Conservation (phyloP, 2,113 vertebrate species). For the Girardinichthys multiradiatus region DNA sequence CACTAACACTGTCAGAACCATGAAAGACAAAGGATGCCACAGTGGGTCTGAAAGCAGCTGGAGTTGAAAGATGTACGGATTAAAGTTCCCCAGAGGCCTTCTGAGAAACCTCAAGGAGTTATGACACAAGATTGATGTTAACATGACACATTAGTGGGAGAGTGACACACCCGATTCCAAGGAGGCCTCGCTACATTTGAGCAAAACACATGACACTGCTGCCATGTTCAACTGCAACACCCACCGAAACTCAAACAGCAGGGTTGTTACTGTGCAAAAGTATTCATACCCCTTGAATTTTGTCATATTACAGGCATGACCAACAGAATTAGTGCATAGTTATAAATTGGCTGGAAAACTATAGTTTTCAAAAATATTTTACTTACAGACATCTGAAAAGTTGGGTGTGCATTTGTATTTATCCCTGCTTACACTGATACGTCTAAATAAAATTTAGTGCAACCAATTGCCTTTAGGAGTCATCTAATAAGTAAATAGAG, state of each 20-base stretch:
- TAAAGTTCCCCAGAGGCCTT: slow-evolving; percentile 31
- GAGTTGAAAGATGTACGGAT: slow-evolving; percentile 22
- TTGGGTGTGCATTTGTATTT: background rate
- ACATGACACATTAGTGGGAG: slow-evolving; percentile 72
- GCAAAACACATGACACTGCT: slow-evolving; percentile 47
- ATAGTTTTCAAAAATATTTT: background rate
- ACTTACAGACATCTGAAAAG: background rate
- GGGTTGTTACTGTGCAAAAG: background rate
- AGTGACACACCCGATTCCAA: slow-evolving; percentile 72
- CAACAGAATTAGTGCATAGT: background rate
- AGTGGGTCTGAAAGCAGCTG: slow-evolving; percentile 27
- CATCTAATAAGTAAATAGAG: too few relatives aligned
- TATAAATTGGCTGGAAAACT: background rate
- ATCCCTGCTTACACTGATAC: too few relatives aligned
- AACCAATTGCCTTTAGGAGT: too few relatives aligned
- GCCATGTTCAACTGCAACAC: slow-evolving; percentile 49
- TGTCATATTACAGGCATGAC: background rate
- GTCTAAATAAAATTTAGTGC: too few relatives aligned
- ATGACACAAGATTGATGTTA: slow-evolving; percentile 66
- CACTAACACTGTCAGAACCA: slow-evolving; percentile 25
- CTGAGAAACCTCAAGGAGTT: slow-evolving; percentile 53
- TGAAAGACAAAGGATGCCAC: background rate
- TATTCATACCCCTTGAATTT: background rate
- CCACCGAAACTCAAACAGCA: slow-evolving; percentile 24
- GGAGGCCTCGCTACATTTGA: slow-evolving; percentile 55